A percentile compares a stretch with the other conserved stretches of the same genome.
Conservation (phyloP, 2,888 invertebrate species). For the Parnassius orleans region DNA sequence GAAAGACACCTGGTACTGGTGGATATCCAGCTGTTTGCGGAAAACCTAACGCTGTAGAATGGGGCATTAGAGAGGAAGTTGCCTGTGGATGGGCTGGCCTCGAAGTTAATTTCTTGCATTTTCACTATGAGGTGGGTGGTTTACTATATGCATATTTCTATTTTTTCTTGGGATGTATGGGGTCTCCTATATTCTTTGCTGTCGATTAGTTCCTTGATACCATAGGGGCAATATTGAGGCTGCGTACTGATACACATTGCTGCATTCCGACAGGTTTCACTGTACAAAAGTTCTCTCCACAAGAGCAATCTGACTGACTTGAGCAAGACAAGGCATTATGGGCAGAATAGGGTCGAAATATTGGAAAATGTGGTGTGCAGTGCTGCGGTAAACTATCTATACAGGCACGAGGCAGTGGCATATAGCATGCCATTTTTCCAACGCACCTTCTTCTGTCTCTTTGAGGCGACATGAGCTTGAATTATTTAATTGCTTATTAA, state of each 20-base stretch:
- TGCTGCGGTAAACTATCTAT: conserved; percentile 29
- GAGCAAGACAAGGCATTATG: conserved; percentile 2
- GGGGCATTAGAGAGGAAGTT: conserved; percentile 3
- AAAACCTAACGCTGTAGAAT: neutral
- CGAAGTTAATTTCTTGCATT: neutral
- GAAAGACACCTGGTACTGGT: conserved; percentile 3
- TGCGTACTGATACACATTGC: conserved; percentile 11
- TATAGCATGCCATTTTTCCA: conserved; percentile 13
- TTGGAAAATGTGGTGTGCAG: conserved; percentile 18
- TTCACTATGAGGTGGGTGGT: neutral
- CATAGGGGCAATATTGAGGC: conserved; percentile 6
- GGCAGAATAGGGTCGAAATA: conserved; percentile 10
- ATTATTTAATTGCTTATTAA: neutral
- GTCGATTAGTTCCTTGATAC: neutral
- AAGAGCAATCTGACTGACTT: conserved; percentile 15
- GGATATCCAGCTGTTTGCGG: neutral
- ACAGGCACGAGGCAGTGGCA: conserved; percentile 30
- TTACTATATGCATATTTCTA: neutral
- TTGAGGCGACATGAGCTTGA: conserved; percentile 11
- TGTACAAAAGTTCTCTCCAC: conserved; percentile 27
- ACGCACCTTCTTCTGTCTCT: conserved; percentile 8
- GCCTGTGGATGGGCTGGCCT: conserved; percentile 10
- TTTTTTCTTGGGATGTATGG: neutral
- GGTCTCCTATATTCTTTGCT: neutral
- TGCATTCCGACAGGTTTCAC: conserved; percentile 22